Evolutionary conservation across 53 echinoderm and acorn worm genomes (phyloP).

Genomic region (Pentamera pediparva): DNA sequence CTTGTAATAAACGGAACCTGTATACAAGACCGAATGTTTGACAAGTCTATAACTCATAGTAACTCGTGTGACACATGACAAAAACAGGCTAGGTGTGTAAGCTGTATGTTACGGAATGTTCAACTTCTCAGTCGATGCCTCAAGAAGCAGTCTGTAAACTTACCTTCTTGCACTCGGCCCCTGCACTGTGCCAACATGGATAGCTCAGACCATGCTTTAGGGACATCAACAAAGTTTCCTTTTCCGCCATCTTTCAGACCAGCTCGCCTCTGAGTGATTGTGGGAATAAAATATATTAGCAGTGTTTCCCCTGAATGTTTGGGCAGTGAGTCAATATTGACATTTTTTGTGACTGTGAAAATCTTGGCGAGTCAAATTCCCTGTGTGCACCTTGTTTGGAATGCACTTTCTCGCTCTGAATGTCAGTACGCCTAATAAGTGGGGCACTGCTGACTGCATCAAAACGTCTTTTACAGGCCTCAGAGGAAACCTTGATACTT

Average conservation of each 20-base stretch:
- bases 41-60: neutral
- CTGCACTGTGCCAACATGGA: constrained; percentile 96
- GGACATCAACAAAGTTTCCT: constrained; percentile 87
- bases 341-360: no score
- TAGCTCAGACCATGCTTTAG: constrained; percentile 91
- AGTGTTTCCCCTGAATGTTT: no score
- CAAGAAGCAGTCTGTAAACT: neutral
- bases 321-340: no score
- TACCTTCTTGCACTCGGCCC: constrained; percentile 96
- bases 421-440: neutral
- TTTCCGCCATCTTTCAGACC: constrained; percentile 73
- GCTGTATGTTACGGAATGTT: neutral
- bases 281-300: no score
- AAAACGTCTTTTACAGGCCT: no score
- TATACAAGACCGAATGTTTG: neutral
- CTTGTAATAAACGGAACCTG: neutral
- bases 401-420: neutral
- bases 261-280: constrained; percentile 69
- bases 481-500: no score
- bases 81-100: neutral
- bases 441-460: neutral
- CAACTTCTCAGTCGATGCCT: neutral
- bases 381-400: neutral
- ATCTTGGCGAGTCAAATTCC: no score
- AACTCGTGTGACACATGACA: neutral